Evolutionary conservation across 2,888 invertebrate genomes (phyloP).

Genomic region (Theristus sp.): DNA sequence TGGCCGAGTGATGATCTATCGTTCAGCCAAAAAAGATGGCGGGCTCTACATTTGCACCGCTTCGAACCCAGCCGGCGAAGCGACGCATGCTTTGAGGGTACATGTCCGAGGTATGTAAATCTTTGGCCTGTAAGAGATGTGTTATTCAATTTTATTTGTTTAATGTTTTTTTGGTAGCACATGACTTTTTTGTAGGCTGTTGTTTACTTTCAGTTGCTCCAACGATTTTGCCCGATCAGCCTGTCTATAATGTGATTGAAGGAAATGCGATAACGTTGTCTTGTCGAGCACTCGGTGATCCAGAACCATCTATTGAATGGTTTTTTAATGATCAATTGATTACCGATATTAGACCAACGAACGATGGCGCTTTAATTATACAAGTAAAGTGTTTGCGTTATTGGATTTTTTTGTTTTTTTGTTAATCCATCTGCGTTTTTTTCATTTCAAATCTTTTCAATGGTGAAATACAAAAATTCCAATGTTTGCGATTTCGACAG

Average conservation of each 20-base stretch:
- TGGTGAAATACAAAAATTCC: no score
- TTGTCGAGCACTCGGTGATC: slow-evolving; percentile 20
- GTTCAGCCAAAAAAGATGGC: slow-evolving; percentile 12
- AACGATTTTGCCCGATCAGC: slow-evolving; percentile 18
- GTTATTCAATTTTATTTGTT: no score
- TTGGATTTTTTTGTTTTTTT: no score
- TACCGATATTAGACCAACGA: no score
- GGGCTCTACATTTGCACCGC: slow-evolving; percentile 34
- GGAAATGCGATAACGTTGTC: slow-evolving; percentile 18
- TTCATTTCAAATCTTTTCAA: no score
- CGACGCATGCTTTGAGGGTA: slow-evolving; percentile 13
- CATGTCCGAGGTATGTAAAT: slow-evolving; percentile 5
- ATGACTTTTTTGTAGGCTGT: background rate
- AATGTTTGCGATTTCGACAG: no score
- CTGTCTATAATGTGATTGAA: slow-evolving; percentile 20
- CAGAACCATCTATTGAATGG: slow-evolving; percentile 15
- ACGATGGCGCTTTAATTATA: no score
- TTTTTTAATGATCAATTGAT: background rate
- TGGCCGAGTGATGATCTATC: slow-evolving; percentile 4
- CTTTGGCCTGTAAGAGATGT: background rate
- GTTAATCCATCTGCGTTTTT: no score
- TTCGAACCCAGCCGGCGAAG: slow-evolving; percentile 30
- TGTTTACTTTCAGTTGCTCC: slow-evolving; percentile 10
- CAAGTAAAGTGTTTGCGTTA: no score
- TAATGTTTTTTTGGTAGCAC: background rate